Base-by-base conservation (phyloP, 1,140 invertebrate genomes). In the Drosophila varians region DNA sequence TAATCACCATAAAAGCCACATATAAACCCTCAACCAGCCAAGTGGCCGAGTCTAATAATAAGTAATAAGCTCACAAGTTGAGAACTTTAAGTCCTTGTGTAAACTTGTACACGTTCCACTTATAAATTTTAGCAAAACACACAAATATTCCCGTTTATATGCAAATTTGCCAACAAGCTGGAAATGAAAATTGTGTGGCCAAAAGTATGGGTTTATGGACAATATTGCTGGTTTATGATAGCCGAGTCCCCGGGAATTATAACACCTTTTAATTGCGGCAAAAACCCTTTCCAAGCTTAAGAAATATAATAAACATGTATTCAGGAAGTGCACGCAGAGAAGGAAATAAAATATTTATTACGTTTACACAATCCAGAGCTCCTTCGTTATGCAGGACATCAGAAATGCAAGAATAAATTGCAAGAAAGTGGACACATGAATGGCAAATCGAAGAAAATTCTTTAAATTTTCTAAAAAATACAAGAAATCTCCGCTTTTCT, bases 401-500 rank as follows among this genome's bases (percentile, higher is more conserved):
- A 64, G 21, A 46, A 46, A 64, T 64, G 21, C 55, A 26, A 14
- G 60, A 55, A 64, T 64, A 61, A 21, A 64, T 64, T 28, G 34
- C 21, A 48, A n/a, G 56, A 18, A 38, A 61, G 28, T 53, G 12
- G 45, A 38, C 46, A 25, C 55, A 38, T 62, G 28, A 58, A 38
- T 38, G 21, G n/a, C 34, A 23, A 16, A 61, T 38, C 42, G 40
- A 64, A 64, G 9, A 48, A 4, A 12, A 21, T 31, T 31, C n/a
- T 31, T 31, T 9, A 31, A 31, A 31, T 31, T 1, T 3, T 31
- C 9, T 31, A 31, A 31, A 31, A 31, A 31, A 31, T 11, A 31
- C 4, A 0, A 31, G 28, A 31, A 2, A 12, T 4, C 14, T 48
- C 11, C 19, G 23, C n/a, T 48, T 64, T 40, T n/a, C n/a, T n/a